Evolutionary conservation across 1,140 invertebrate genomes (phyloP), one percentile per base, ranked within the genome.

Genomic region (Mylabris phalerata): DNA sequence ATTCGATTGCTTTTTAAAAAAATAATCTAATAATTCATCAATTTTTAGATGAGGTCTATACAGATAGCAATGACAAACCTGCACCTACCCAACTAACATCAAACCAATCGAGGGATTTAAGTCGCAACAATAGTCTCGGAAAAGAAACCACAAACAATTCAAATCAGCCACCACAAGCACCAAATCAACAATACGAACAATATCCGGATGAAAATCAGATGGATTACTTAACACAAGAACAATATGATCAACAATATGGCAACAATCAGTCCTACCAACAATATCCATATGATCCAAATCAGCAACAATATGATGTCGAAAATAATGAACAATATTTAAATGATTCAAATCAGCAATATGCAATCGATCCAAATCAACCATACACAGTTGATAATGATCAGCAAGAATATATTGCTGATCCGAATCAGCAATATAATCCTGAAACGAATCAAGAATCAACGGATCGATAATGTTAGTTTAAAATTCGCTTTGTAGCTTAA

Each of bases 231-330:
- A n/a, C 47, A 19, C 46, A 47, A 58, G 50, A 63, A 11, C 59
- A 65, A 43, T 58, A 65, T 42, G 56, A 59, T 48, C 65, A 71
- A 24, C 62, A 65, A 42, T 67, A 71, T 55, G 49, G 49, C 19
- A 45, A 49, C 24, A 44, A 65, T 51, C 56, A 55, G 0, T 47
- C 56, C 46, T 48, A 61, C 41, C 39, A 66, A 24, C 6, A 62
- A 11, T 69, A 64, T 11, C 38, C 48, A 9, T 39, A 27, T 1
- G 50, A 65, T 44, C 60, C 61, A 7, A 62, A 68, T 46, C 48
- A 19, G 19, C 19, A 66, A 25, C 61, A 68, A 25, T 71, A 70
- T 49, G 62, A 68, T 58, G 56, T 60, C 0, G 61, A 59, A 38
- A 55, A 64, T 50, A 45, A 61, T 11, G 60, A 65, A 38, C 55